These are phyloP conservation scores for Laterallus jamaicensis DNA, from an alignment of 2,113 vertebrate genomes.

Conservation along the genomic window DNA sequence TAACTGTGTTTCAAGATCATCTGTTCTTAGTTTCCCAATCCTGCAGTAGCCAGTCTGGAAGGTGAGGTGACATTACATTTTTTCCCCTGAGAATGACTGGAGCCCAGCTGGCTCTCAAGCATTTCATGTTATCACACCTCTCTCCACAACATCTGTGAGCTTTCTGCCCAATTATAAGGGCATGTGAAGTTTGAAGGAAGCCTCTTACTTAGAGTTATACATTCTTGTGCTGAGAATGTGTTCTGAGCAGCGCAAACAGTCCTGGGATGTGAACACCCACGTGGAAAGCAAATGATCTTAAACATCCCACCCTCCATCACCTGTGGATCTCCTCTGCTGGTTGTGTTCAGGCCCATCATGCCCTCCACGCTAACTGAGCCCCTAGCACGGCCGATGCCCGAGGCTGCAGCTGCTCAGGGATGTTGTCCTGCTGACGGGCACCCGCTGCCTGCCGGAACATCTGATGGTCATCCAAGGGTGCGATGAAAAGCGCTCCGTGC, in stretches of 20 bases:
- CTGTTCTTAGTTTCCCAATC: background rate
- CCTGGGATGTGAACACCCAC: accelerated
- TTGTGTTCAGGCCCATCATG: background rate
- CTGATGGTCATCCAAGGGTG: accelerated
- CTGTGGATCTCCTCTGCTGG: too few species aligned
- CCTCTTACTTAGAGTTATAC: background rate
- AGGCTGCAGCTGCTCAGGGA: accelerated
- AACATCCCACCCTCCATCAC: accelerated
- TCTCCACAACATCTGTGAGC: background rate
- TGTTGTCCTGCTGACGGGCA: background rate
- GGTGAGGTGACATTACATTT: accelerated
- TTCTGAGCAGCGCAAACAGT: background rate
- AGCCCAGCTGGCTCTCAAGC: background rate
- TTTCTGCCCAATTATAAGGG: background rate
- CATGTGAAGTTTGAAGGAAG: background rate
- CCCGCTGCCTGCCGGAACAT: accelerated
- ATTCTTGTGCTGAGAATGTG: background rate
- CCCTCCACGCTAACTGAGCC: background rate
- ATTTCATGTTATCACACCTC: background rate
- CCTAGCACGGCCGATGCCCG: accelerated
- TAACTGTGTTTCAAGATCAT: background rate
- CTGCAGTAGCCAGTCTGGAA: background rate
- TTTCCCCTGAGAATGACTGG: background rate
- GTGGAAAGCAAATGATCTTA: accelerated
- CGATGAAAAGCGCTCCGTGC: background rate